phyloP scores from a whole-genome alignment of 2,797 vertebrate species.

The Botia kubotai region DNA sequence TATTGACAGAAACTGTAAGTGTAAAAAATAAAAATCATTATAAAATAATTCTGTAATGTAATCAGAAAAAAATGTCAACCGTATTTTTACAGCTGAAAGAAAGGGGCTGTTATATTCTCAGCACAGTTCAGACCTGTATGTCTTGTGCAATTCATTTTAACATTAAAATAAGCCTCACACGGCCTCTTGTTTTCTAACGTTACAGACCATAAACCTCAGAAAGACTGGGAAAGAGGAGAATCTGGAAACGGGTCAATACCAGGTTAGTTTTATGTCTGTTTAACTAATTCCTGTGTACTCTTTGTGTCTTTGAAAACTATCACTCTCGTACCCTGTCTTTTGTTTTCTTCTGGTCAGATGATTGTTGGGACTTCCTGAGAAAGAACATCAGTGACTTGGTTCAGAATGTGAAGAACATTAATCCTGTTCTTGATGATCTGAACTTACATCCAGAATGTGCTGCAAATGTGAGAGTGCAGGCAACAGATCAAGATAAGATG shows the following conservation, averaged over 20 bases:
- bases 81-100: background rate
- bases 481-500: slow-evolving; percentile 44
- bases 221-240: background rate
- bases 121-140: background rate
- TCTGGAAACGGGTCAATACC: background rate
- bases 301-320: background rate
- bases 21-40: background rate
- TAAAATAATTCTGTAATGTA: background rate
- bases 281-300: background rate
- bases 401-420: slow-evolving; percentile 39
- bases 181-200: background rate
- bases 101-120: background rate
- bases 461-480: slow-evolving; percentile 17
- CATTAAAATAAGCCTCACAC: background rate
- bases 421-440: slow-evolving; percentile 48
- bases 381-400: background rate
- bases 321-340: background rate
- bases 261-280: background rate
- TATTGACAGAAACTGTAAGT: background rate
- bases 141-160: background rate
- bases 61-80: background rate
- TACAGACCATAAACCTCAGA: background rate
- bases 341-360: slow-evolving; percentile 16
- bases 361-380: slow-evolving; percentile 41
- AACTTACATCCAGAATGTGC: slow-evolving; percentile 19